A percentile compares a stretch with the other conserved stretches of the same genome.
Evolutionary conservation across 2,888 invertebrate genomes (phyloP).

Genomic region (Erannis defoliaria): DNA sequence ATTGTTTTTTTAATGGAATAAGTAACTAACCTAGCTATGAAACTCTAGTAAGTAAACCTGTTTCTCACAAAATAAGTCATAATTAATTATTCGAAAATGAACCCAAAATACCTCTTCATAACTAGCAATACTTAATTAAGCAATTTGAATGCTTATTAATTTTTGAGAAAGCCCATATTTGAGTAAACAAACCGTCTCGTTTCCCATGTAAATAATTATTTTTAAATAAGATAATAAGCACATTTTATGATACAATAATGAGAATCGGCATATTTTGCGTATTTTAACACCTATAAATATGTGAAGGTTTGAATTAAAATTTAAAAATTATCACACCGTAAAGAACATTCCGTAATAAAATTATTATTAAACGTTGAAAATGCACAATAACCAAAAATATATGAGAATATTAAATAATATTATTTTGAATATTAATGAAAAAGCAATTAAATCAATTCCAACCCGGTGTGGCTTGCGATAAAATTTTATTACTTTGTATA

Average conservation of each 20-base stretch:
- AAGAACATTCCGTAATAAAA: conserved; percentile 17
- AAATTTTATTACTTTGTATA: conserved; percentile 16
- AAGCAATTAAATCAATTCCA: conserved; percentile 23
- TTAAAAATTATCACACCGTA: conserved; percentile 55
- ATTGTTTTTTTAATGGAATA: too few species aligned
- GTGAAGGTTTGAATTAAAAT: conserved; percentile 60
- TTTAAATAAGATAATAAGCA: conserved; percentile 55
- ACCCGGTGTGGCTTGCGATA: conserved; percentile 6
- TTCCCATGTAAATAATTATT: conserved; percentile 47
- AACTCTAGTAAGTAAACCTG: too few species aligned
- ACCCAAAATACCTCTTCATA: conserved; percentile 8
- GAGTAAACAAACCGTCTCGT: conserved; percentile 28
- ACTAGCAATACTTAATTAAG: conserved; percentile 35
- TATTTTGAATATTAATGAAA: conserved; percentile 28
- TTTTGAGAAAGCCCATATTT: conserved; percentile 37
- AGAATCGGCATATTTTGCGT: conserved; percentile 59
- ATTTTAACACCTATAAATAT: conserved; percentile 70
- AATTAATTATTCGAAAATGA: conserved; percentile 8
- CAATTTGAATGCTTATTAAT: conserved; percentile 32
- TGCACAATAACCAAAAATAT: conserved; percentile 11
- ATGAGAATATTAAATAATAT: conserved; percentile 18
- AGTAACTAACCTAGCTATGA: too few species aligned
- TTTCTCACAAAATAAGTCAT: conserved; percentile 3
- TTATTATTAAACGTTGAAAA: conserved; percentile 4
- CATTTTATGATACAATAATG: conserved; percentile 52